phyloP scores from a whole-genome alignment of 2,888 invertebrate genomes.

The Cancer borealis region DNA sequence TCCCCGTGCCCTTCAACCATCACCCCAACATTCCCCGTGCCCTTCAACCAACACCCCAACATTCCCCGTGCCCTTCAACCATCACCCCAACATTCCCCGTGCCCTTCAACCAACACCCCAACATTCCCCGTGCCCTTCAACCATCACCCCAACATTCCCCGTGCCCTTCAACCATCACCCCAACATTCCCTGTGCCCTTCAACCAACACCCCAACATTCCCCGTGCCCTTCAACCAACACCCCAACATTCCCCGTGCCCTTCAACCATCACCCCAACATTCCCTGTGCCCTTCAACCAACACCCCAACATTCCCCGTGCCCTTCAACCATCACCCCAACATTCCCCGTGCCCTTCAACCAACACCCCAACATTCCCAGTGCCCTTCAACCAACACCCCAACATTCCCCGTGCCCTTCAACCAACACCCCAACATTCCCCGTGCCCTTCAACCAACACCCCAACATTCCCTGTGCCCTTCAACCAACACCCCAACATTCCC shows the following conservation, averaged over 20 bases:
- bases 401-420: not conserved
- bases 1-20: not conserved
- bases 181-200: not conserved
- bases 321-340: no score
- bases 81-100: not conserved
- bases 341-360: not conserved
- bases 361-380: not conserved
- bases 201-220: not conserved
- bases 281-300: not conserved
- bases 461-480: not conserved
- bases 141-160: not conserved
- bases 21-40: not conserved
- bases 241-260: not conserved
- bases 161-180: not conserved
- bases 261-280: no score
- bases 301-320: not conserved
- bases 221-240: not conserved
- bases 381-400: not conserved
- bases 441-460: not conserved
- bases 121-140: not conserved
- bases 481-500: not conserved
- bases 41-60: not conserved
- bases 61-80: not conserved
- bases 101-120: not conserved
- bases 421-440: not conserved